Evolutionary conservation across 1,140 invertebrate genomes (phyloP), one percentile per base, ranked within the genome.

Genomic region (Scaptomyza graminum): DNA sequence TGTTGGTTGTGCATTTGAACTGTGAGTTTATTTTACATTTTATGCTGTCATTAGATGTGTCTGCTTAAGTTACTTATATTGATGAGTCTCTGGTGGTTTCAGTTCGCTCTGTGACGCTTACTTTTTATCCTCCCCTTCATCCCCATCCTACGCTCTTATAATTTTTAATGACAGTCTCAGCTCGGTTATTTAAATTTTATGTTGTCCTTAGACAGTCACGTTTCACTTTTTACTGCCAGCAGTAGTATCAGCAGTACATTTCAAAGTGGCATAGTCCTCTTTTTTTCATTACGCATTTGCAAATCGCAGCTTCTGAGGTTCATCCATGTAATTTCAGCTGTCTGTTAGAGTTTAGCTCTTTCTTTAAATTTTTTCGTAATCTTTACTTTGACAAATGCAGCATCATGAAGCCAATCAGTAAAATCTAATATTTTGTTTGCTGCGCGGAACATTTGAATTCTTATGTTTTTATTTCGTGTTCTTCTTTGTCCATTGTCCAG

Each of bases 41-140:
- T 59, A 57, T 65, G 54, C 68, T 71, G 68, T 71, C 68, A 71
- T 71, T 71, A 71, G 52, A 64, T 71, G 62, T 65, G 60, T 64
- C 51, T 64, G 51, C 44, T 57, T 37, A 60, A 50, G 51, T 49
- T 65, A 18, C 61, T 70, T 54, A 52, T 70, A 70, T 70, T 64
- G 67, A 70, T 64, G 67, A 65, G 61, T 56, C 60, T 63, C 44
- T 28, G 50, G 51, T 15, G 51, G 51, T 31, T 52, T 37, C 5
- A 47, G 51, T 41, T 69, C 49, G 49, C 49, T n/a, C 39, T 54
- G 57, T 41, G 39, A 46, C 43, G 44, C 59, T 69, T 63, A 62
- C 63, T 69, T 69, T 55, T 1, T 5, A 6, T n/a, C 8, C 39
- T 2, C 5, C 18, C 49, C 4, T 28, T 28, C 18, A 18, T 22